Base-by-base conservation (phyloP, 2,797 vertebrate genomes). In the Microctenopoma stevenorrisi region DNA sequence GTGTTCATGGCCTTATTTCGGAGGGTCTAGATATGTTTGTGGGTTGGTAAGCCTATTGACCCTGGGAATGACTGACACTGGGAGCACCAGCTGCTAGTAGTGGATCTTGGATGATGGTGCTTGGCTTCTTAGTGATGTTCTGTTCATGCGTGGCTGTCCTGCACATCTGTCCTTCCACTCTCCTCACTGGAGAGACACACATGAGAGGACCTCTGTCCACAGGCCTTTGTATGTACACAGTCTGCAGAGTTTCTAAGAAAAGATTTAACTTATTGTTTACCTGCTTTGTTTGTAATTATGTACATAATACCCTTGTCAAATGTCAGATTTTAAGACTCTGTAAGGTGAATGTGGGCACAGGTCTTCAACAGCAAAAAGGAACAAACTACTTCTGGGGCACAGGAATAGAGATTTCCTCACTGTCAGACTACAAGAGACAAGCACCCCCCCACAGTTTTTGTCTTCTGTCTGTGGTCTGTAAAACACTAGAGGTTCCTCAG, bases 241-340 rank as follows among this genome's bases (percentile, higher is more conserved):
- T 82, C 76, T 76, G 55, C 79, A 80, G 74, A 79, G 87, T 86
- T 93, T 91, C 86, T 88, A 89, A 91, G 79, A 91, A 84, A 87
- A 83, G 62, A 89, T 89, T 89, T 94, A 94, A 94, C 81, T 95
- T 93, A 94, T 95, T 93, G 88, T 90, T 86, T 79, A 64, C 64
- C 77, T 74, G 84, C 76, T 87, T 77, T 76, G 79, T 78, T 86
- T 91, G 90, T 91, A 92, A 81, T 82, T 92, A 83, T 94, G 91
- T 94, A 93, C 67, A 93, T 93, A 90, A 43, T 60, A 86, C 80
- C 57, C 56, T 25, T 74, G 59, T 78, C 68, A 61, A 48, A 76
- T 74, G 80, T 84, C 43, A 12, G 73, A 72, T 82, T 84, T 81
- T 75, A 71, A 66, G 69, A 83, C 82, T 61, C 65, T 65, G 71